Evolutionary conservation across 2,797 vertebrate species (phyloP).

Genomic region (Morus bassanus): DNA sequence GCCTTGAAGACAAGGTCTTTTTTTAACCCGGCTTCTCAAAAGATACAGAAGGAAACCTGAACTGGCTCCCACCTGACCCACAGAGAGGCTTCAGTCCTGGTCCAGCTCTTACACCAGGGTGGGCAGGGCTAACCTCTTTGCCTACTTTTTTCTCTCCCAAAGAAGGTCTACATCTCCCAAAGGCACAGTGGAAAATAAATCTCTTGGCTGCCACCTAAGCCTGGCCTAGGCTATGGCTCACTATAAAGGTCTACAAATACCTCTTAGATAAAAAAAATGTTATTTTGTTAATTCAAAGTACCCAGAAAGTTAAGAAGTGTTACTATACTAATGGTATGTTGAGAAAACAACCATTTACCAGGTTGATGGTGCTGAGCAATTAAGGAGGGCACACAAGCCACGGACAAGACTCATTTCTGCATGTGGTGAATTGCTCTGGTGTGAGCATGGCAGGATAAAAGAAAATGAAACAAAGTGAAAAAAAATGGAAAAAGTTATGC

Average conservation of each 20-base stretch:
- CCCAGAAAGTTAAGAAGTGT: neutral
- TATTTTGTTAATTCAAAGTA: neutral
- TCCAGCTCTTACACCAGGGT: neutral
- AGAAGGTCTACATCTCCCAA: neutral
- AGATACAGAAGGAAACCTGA: neutral
- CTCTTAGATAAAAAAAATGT: neutral
- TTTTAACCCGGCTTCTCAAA: neutral
- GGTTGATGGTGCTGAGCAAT: neutral
- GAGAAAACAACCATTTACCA: neutral
- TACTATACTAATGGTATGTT: neutral
- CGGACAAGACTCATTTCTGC: neutral
- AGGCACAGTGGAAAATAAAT: neutral
- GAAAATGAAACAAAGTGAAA: neutral
- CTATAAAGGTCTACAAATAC: neutral
- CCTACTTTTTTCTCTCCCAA: neutral
- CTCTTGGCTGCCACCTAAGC: neutral
- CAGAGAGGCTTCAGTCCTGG: neutral
- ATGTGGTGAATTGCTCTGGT: neutral
- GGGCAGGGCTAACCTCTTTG: neutral
- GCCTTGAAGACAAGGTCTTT: neutral
- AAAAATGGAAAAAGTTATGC: neutral
- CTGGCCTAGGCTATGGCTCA: neutral
- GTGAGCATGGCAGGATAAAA: neutral
- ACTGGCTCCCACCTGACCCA: neutral
- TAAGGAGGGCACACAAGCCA: fast-evolving